A percentile compares a stretch with the other conserved stretches of the same genome.
Evolutionary conservation across 1,140 invertebrate species (phyloP).

Genomic region (Drosophila teissieri): DNA sequence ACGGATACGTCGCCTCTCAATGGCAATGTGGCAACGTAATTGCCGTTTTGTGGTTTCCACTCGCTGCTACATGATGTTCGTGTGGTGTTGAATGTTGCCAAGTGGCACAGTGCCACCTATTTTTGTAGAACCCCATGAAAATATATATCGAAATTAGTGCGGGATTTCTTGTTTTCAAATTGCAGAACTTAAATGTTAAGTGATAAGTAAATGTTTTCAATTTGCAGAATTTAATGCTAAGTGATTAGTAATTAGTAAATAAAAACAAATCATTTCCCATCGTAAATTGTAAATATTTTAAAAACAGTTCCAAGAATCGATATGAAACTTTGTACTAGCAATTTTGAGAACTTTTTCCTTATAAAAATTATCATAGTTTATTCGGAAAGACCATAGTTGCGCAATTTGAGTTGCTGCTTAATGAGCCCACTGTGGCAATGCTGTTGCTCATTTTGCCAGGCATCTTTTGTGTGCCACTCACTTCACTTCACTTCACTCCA

Average conservation of each 20-base stretch:
- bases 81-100: conserved; percentile 1
- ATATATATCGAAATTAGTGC: not conserved
- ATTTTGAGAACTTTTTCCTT: too few species aligned
- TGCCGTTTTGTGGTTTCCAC: conserved; percentile 48
- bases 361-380: not conserved
- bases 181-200: not conserved
- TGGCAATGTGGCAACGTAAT: conserved; percentile 52
- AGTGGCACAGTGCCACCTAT: not conserved
- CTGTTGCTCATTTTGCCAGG: conserved; percentile 29
- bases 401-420: not conserved
- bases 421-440: conserved; percentile 14
- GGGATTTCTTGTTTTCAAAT: not conserved
- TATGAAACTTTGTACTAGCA: not conserved
- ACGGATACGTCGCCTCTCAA: conserved; percentile 23
- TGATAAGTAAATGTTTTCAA: too few species aligned
- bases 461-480: conserved; percentile 53
- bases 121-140: too few species aligned
- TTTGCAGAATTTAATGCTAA: not conserved
- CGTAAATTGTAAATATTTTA: not conserved
- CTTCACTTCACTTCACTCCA: conserved; percentile 25
- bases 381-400: not conserved
- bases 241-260: too few species aligned
- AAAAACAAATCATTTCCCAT: too few species aligned
- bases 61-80: not conserved
- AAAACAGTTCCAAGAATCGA: not conserved